Base-by-base conservation (phyloP, 2,888 invertebrate genomes). In the Macrophya annulata region DNA sequence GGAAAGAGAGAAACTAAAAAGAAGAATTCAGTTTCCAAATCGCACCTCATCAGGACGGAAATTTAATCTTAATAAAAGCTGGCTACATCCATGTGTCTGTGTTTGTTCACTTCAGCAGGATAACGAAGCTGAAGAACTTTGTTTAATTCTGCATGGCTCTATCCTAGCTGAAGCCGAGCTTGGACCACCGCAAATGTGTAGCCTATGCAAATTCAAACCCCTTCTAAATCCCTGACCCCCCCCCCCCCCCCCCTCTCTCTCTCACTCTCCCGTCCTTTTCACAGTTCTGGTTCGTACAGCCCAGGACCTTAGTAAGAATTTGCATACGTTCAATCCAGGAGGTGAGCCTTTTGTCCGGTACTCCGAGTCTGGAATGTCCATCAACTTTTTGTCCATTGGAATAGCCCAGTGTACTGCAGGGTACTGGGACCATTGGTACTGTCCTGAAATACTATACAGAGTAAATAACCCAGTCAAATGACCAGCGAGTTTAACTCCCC, bases 391-490 rank as follows among this genome's bases (percentile, higher is more conserved):
- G 93, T 92, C 91, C 72, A 10, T 25, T 68, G 68, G 37, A 68
- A 74, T 45, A 43, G 72, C 72, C 72, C 3, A 40, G 10, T 25
- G 62, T 62, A 21, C 62, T 62, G 59, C 59, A 59, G n/a, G n/a
- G n/a, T n/a, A n/a, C 31, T 31, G 31, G 31, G 31, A 31, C 31
- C 31, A 31, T 31, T 90, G 87, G 85, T 86, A 86, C 87, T 87
- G 90, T 88, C 90, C 89, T 88, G 88, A 88, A 62, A n/a, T n/a
- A 40, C 43, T 21, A 10, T 68, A 88, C 87, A 90, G 91, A 92
- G 91, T 93, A 93, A 93, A 93, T 93, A 93, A 91, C 88, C 91
- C 90, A 93, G 92, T 93, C 93, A 93, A 93, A 93, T 93, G 93
- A 93, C 93, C 93, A 92, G 90, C 91, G 90, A 92, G 92, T 91